Evolutionary conservation across 1,140 invertebrate genomes (phyloP), one percentile per base, ranked within the genome.

Genomic region (Drosophila neocordata): DNA sequence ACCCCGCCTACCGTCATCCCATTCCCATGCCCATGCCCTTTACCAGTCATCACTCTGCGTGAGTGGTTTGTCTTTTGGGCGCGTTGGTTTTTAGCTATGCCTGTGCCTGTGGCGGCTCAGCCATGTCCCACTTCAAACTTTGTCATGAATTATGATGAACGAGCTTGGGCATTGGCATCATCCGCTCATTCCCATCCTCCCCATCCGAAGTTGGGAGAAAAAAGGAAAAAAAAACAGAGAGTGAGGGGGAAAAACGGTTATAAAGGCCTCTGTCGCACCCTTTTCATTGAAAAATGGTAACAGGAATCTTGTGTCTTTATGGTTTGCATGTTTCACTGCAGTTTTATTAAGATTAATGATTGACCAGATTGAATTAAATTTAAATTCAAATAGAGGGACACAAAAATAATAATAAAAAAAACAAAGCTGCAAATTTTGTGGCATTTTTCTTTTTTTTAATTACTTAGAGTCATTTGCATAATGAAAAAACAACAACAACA

Each of bases 91-190:
- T 58, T 38, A 41, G 62, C 65, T 52, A 65, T 56, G 41, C 80
- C 75, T 52, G 65, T 56, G 41, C 80, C 75, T 52, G 65, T 51
- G 27, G 71, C 52, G 78, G 78, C 67, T 52, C 76, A 84, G 80
- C 68, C 80, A 77, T 56, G 53, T 79, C 81, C 69, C 83, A 88
- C 83, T 88, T 88, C 83, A 88, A 88, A 88, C 65, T 88, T 88
- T 88, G 83, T 88, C 83, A 88, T 88, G 83, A 88, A 88, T 88
- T 88, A 88, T 88, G 83, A 88, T 88, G 83, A 88, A 88, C 69
- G 83, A 88, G 83, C 76, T 48, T 41, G 77, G 38, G 55, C 38
- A 35, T 35, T 52, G 48, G 27, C 55, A 34, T 65, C 24, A 44
- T 24, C 37, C 58, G 24, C 8, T 35, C 20, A 27, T 52, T 27